Evolutionary conservation across 2,888 invertebrate genomes (phyloP).

Genomic region (Papilio protenor): DNA sequence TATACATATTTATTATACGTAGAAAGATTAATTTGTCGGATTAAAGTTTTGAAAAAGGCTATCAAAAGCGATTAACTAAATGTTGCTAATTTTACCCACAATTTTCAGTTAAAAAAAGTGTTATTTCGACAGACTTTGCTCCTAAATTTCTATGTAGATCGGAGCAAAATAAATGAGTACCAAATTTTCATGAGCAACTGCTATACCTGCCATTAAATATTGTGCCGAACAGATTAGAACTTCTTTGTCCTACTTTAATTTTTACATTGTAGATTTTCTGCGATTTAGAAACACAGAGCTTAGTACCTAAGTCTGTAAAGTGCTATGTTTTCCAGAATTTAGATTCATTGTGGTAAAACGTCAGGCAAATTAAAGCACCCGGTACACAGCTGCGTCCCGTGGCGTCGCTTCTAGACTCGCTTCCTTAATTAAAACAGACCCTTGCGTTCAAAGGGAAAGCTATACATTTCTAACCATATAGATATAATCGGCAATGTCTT

Average conservation of each 20-base stretch:
- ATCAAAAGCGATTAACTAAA: neutral
- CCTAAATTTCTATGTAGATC: no score
- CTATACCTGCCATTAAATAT: no score
- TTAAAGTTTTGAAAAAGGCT: neutral
- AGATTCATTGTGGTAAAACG: conserved; percentile 21
- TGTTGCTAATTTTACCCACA: neutral
- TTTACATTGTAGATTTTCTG: neutral
- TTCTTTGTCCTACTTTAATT: neutral
- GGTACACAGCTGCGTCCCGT: conserved; percentile 20
- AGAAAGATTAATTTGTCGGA: neutral
- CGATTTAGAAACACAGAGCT: neutral
- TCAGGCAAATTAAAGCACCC: conserved; percentile 7
- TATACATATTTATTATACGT: neutral
- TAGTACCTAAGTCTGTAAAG: neutral
- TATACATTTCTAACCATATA: neutral
- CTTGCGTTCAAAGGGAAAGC: conserved; percentile 10
- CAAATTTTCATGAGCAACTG: neutral
- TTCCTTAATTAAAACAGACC: conserved; percentile 34
- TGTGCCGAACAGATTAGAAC: neutral
- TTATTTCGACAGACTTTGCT: no score
- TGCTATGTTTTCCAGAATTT: neutral
- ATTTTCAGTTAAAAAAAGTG: neutral
- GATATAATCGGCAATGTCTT: conserved; percentile 28
- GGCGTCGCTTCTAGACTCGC: conserved; percentile 5
- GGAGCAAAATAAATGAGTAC: no score